Evolutionary conservation across 2,113 vertebrate genomes (phyloP), one percentile per base, ranked within the genome.

Genomic region (Crotalus helleri): DNA sequence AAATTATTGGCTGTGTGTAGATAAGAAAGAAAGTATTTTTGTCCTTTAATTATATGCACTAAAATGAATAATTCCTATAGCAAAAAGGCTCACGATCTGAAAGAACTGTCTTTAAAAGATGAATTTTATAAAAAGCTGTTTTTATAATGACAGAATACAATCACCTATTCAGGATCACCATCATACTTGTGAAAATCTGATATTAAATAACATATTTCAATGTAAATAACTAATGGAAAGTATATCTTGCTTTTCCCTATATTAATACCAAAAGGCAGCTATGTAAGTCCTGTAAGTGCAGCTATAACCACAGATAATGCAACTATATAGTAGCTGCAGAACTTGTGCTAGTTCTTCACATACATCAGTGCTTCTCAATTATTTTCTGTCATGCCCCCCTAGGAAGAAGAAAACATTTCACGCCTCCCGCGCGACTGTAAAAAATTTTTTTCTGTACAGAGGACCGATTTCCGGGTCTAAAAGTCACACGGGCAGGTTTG

Each of bases 41-140:
- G 93, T 93, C 86, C 59, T 93, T 90, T 88, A 95, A 69, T 94
- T 58, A 46, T 89, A 0, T 81, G 26, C 57, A 33, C n/a, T 58
- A 54, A 24, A 58, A 89, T n/a, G 17, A 90, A 90, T 39, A 33
- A 85, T 85, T 59, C 54, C 51, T 59, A 85, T 24, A 90, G 87
- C 3, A 89, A 89, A 87, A 93, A 95, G 5, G 89, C 90, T 57
- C 51, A 91, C 94, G 81, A 95, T 92, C 95, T 96, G 95, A 94
- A 46, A 69, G 88, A 44, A 92, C 90, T 93, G 33, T 8, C 90
- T 64, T 94, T 90, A 87, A 94, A 92, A 95, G 95, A 93, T 81
- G 89, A 91, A 69, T 95, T 95, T 93, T 94, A 95, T 92, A 93
- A 87, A 92, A 96, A 95, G 81, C 85, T 94, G 95, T 97, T 97